Percentiles rank a stretch among this genome's conserved stretches.
Conservation (phyloP, 2,888 invertebrate genomes). For the Nephrotoma guestfalica region DNA sequence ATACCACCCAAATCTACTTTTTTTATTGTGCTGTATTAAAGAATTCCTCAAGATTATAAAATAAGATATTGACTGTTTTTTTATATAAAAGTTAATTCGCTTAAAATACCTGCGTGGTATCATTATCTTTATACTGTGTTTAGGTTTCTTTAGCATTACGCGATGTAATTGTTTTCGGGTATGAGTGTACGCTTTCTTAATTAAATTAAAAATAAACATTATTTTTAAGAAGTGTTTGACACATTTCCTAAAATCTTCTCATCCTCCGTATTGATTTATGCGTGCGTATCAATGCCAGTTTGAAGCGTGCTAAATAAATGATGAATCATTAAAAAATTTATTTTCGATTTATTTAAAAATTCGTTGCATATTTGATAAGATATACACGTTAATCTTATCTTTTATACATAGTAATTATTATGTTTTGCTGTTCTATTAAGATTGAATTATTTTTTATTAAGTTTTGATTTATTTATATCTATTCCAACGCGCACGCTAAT, state of each 20-base stretch:
- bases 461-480: neutral
- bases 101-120: neutral
- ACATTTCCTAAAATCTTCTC: neutral
- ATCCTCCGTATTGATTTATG: no score
- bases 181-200: neutral
- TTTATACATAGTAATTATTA: neutral
- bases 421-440: neutral
- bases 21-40: neutral
- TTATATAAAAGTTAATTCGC: neutral
- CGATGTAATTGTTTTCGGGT: neutral
- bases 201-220: neutral
- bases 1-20: neutral
- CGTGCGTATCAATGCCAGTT: no score
- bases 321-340: no score
- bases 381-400: neutral
- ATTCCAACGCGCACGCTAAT: no score
- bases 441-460: neutral
- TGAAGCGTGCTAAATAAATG: no score
- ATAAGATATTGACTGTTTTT: neutral
- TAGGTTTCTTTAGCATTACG: no score
- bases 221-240: neutral
- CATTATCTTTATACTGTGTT: neutral
- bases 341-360: neutral
- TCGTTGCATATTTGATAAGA: neutral
- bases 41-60: neutral